Evolutionary conservation across 1,140 invertebrate genomes (phyloP).

Genomic region (Lepeophtheirus salmonis): DNA sequence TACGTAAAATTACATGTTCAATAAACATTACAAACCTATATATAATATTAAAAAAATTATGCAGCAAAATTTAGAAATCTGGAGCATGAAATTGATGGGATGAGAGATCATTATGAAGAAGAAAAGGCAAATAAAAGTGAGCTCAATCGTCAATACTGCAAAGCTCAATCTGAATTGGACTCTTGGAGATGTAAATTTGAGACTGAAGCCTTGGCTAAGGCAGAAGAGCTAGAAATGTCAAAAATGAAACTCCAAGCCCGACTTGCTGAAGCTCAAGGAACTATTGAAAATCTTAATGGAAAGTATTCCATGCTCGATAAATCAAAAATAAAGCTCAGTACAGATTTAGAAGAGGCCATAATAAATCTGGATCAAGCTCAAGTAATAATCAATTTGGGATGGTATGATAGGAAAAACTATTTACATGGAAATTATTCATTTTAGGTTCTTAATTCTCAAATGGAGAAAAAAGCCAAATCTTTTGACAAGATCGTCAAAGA

Average conservation of each 20-base stretch:
- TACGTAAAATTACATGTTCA: too few species aligned
- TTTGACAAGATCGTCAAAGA: constrained; percentile 39
- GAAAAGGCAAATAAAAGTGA: constrained; percentile 52
- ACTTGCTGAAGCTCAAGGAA: constrained; percentile 88
- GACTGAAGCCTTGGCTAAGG: constrained; percentile 79
- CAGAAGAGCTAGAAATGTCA: constrained; percentile 93
- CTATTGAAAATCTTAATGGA: constrained; percentile 87
- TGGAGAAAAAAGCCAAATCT: constrained; percentile 3
- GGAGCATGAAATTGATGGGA: constrained; percentile 90
- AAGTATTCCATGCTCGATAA: constrained; percentile 98
- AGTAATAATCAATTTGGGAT: too few species aligned
- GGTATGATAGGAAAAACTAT: too few species aligned
- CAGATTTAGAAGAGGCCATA: constrained; percentile 90
- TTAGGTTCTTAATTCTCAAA: constrained; percentile 20
- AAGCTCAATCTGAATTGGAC: constrained; percentile 74
- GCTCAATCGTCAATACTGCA: constrained; percentile 78
- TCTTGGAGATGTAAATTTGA: constrained; percentile 42
- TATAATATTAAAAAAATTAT: too few species aligned
- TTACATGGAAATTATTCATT: constrained; percentile 45
- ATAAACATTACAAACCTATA: too few species aligned
- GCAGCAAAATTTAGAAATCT: constrained; percentile 79
- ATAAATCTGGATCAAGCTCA: constrained; percentile 93
- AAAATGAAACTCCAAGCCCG: constrained; percentile 78
- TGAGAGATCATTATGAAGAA: constrained; percentile 94
- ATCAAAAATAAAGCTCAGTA: constrained; percentile 80